Base-by-base conservation (phyloP, 2,888 invertebrate genomes). In the Cataglyphis altisquamis region DNA sequence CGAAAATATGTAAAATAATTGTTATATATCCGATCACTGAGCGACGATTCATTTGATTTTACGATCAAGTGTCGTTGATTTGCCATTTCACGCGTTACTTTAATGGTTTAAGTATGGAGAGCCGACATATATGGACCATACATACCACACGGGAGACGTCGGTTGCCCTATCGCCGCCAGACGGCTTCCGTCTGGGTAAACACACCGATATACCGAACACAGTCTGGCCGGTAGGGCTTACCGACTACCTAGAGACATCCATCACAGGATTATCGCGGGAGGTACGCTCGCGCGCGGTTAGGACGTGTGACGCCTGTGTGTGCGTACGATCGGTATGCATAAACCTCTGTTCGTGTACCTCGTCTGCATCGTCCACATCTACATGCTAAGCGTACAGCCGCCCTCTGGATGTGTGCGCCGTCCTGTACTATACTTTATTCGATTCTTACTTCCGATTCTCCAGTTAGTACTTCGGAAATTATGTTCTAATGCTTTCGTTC, bases 131-230 rank as follows among this genome's bases (percentile, higher is more conserved):
- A 87, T 83, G 84, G 62, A 82, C 57, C 55, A 78, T 75, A 75
- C 87, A 74, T 80, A 83, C 66, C 74, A 70, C 83, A 45, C 82
- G 72, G 70, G 86, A 88, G 85, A 84, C 87, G 78, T 86, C 82
- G 86, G 85, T 89, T 88, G 90, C 86, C 90, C 92, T 92, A 93
- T 93, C 93, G 89, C 89, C 87, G 89, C 90, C 91, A 92, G 92
- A 93, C 92, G 91, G 91, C 91, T 94, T 93, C 93, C 93, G 94
- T 94, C 93, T 94, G 94, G 92, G 92, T 92, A 94, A 94, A 94
- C 94, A 94, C 90, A 88, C 86, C 87, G 84, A 88, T 86, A 85
- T 82, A 85, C 83, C 74, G 84, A 84, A 68, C 84, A 72, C 84
- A 83, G 84, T 72, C 83, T 66, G 85, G 85, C 86, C 81, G 88